These are phyloP conservation scores for Dipodomys ordii DNA, from an alignment of 2,113 vertebrate genomes.

Conservation along the genomic window DNA sequence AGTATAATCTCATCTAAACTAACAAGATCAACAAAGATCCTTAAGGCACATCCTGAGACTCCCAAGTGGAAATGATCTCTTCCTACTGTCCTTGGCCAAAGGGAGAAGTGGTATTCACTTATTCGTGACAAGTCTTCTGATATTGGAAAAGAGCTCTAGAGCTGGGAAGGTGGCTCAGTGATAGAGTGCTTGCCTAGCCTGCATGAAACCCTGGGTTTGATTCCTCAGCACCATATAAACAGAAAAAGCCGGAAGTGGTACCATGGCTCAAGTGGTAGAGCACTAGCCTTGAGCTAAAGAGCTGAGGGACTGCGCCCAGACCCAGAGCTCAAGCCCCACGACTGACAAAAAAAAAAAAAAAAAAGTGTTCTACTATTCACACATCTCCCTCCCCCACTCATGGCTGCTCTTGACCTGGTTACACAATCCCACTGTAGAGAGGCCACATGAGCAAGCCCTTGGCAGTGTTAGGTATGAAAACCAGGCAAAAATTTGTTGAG, in stretches of 20 bases:
- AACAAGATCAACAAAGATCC: not conserved
- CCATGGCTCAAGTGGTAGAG: too few species aligned
- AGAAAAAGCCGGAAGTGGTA: too few species aligned
- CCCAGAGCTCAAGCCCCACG: too few species aligned
- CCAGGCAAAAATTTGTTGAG: too few species aligned
- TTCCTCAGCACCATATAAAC: too few species aligned
- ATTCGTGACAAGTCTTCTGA: not conserved
- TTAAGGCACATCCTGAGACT: not conserved
- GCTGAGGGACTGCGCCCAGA: too few species aligned
- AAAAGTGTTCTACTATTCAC: not conserved
- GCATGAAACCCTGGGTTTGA: too few species aligned
- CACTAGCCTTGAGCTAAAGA: too few species aligned
- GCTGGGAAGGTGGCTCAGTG: too few species aligned
- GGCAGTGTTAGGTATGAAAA: too few species aligned
- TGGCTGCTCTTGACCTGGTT: not conserved
- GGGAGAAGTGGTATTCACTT: not conserved
- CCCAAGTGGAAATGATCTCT: not conserved
- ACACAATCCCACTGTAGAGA: rapidly evolving
- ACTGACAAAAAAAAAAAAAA: too few species aligned
- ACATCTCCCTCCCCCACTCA: not conserved
- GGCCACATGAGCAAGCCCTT: rapidly evolving
- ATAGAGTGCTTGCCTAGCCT: too few species aligned
- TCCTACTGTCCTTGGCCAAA: not conserved
- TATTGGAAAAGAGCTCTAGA: not conserved
- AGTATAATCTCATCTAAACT: not conserved